Base-by-base conservation (phyloP, 2,113 vertebrate species). In the Cyanoliseus patagonus region DNA sequence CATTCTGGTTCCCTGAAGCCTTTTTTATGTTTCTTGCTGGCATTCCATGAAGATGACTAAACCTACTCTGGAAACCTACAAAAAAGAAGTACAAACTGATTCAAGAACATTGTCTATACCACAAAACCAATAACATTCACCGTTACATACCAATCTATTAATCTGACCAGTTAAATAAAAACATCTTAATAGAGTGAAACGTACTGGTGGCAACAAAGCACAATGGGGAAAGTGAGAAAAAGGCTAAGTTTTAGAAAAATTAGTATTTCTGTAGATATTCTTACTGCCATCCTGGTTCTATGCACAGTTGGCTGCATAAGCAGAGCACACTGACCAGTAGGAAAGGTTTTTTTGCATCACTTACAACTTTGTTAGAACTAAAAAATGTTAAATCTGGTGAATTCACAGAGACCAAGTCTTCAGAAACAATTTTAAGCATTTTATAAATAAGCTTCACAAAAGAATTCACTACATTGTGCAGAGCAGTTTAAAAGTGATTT, bases 61-160 rank as follows among this genome's bases (percentile, higher is more conserved):
- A 98, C 95, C 99, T 98, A 67, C 98, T 98, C 96, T 99, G 99
- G 95, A 99, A 99, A 86, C 99, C 99, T 99, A 88, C 12, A 97
- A 96, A 95, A 76, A 53, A 95, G 62, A 55, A 81, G 42, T 22
- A 82, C 2, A 4, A 77, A 28, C 63, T n/a, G 20, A 23, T 55
- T 96, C 82, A 95, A 66, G 74, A 83, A 11, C 41, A 68, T 51
- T 90, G 87, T 61, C 25, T 62, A 51, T 30, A 53, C 3, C 12
- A 39, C 1, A 25, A 13, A 68, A 55, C 8, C 5, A 68, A 64
- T 7, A 79, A 77, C 77, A 81, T 57, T 69, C 25, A 83, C 20
- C 16, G 55, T 22, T 63, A 64, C 23, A 72, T 8, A 72, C 9
- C 22, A 57, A 25, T 52, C 30, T 57, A 69, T 57, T 52, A 73